Evolutionary conservation across 2,797 vertebrate genomes (phyloP), one percentile per base, ranked within the genome.

Genomic region (Sarcophilus harrisii): DNA sequence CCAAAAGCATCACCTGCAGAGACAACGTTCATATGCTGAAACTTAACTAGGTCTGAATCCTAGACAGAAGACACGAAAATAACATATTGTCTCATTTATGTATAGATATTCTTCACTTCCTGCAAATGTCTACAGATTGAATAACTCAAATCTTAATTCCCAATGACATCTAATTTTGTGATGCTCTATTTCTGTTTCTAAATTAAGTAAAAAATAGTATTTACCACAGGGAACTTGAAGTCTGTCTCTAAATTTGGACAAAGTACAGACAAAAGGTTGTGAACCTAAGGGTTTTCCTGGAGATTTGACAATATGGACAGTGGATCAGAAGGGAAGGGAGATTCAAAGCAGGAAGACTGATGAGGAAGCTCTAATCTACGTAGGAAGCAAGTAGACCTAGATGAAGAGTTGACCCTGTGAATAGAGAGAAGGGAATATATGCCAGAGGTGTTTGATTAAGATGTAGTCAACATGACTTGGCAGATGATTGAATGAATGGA

Each of bases 41-140:
- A 24, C 60, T 95, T 91, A 58, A 87, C 62, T 91, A 66, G 54
- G 60, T 66, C 54, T 49, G 6, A 49, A 94, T 97, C 94, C 92
- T 95, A 93, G 94, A 95, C 95, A 95, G 49, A 62, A n/a, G 57
- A 93, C 94, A 60, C 18, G 29, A 8, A 8, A 58, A 81, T 57
- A 57, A 32, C 8, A 62, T 45, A 81, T 91, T 29, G 92, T 59
- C 54, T 5, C 54, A 49, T 32, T 87, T 81, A 9, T 81, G 21
- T 45, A 81, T 13, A 81, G n/a, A 81, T 45, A 11, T 27, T 45
- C 27, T 10, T 8, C 5, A 18, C 62, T 57, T 92, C 91, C 92
- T 90, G 73, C 73, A 96, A 94, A 93, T 57, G 58, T 55, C 96
- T 93, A 93, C 92, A 91, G 49, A 93, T 94, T 94, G 38, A 58